Percentiles rank a stretch among this genome's conserved stretches.
Evolutionary conservation across 2,797 vertebrate genomes (phyloP).

Genomic region (Lagodon rhomboides): DNA sequence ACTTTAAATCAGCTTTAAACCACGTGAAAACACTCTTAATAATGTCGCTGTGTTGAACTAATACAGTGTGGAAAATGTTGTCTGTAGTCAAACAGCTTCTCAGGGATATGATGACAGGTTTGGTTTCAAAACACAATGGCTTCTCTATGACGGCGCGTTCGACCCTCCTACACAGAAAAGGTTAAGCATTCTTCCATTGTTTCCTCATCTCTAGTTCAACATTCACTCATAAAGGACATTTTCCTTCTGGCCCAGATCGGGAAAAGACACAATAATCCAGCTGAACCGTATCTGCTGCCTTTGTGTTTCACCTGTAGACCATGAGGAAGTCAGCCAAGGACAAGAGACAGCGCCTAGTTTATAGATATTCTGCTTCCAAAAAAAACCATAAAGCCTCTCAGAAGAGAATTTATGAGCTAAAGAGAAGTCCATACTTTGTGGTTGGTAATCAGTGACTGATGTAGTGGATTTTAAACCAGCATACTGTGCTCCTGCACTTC

Average conservation of each 20-base stretch:
- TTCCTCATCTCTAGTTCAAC: constrained; percentile 25
- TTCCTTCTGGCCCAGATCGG: constrained; percentile 29
- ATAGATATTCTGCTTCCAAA: background rate
- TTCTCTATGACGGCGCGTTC: constrained; percentile 14
- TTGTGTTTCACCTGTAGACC: constrained; percentile 25
- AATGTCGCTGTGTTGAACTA: background rate
- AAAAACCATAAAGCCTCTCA: background rate
- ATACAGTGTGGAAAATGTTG: constrained; percentile 20
- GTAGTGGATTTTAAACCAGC: background rate
- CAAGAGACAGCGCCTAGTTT: background rate
- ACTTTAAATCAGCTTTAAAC: background rate
- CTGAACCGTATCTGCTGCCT: constrained; percentile 20
- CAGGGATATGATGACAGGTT: constrained; percentile 51
- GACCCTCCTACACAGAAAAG: constrained; percentile 38
- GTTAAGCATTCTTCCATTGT: constrained; percentile 62
- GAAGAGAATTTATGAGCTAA: background rate
- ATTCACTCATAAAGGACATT: constrained; percentile 18
- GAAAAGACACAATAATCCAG: constrained; percentile 15
- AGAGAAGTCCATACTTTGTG: background rate
- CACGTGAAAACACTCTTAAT: background rate
- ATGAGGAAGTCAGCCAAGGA: background rate
- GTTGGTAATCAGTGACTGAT: background rate
- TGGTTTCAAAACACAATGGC: constrained; percentile 52
- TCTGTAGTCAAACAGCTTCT: constrained; percentile 18
- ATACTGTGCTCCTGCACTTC: background rate